Base-by-base conservation (phyloP, 2,888 invertebrate species). In the Zonitis immaculata region DNA sequence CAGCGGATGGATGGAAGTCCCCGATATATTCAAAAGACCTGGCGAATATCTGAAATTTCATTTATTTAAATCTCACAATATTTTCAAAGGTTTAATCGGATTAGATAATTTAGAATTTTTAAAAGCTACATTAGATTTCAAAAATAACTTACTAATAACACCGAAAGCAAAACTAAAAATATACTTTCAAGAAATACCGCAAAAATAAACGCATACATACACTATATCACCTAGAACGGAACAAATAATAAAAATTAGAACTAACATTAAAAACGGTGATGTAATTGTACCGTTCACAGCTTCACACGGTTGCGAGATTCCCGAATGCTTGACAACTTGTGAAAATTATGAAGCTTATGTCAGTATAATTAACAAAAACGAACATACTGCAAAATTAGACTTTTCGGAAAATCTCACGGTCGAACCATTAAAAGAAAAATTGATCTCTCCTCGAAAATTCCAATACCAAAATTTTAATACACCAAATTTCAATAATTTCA, bases 241-340 rank as follows among this genome's bases (percentile, higher is more conserved):
- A 42, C 50, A 58, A 49, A 46, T 56, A 4, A 56, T 60, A 22
- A 46, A 58, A 51, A 39, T 58, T 32, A 43, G 16, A 35, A 51
- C 54, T 11, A 25, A 39, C 20, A 25, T 56, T 11, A 44, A 43
- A 44, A 51, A 51, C 8, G 54, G 50, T 8, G 60, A 60, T 49
- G 49, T 56, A 8, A 56, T 60, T 11, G 54, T 58, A 35, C 58
- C 54, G 1, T 30, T 49, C 11, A 53, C 25, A 50, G 26, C 30
- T 50, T 39, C 51, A 56, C n/a, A n/a, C n/a, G n/a, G n/a, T n/a
- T n/a, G n/a, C n/a, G n/a, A n/a, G n/a, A n/a, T n/a, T n/a, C n/a
- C n/a, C n/a, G n/a, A n/a, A n/a, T n/a, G n/a, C n/a, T n/a, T n/a
- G n/a, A n/a, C n/a, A n/a, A n/a, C n/a, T n/a, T n/a, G n/a, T n/a